Evolutionary conservation across 1,140 invertebrate genomes (phyloP).

Genomic region (Heliconius melpomene): DNA sequence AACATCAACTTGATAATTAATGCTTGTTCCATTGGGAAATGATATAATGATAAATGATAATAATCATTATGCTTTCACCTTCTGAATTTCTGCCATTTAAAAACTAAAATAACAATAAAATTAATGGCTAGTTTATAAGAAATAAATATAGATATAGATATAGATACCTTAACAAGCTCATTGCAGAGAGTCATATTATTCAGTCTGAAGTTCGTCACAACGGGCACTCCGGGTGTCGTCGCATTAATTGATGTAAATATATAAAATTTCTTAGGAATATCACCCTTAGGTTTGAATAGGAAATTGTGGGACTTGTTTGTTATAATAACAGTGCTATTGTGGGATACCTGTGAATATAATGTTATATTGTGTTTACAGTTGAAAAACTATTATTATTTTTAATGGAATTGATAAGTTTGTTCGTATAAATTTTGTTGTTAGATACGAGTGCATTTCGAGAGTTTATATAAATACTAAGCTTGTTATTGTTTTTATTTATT

Average conservation of each 20-base stretch:
- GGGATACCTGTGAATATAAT: constrained; percentile 40
- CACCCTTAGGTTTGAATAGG: constrained; percentile 44
- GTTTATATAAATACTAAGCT: neutral
- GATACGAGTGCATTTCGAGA: neutral
- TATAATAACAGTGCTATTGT: constrained; percentile 39
- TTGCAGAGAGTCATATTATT: constrained; percentile 61
- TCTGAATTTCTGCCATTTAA: neutral
- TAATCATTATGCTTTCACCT: no score
- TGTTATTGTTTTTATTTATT: neutral
- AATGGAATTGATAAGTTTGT: constrained; percentile 3
- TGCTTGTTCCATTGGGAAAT: no score
- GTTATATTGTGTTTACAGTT: neutral
- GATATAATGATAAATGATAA: no score
- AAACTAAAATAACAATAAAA: no score
- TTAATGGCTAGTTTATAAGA: no score
- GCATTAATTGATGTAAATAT: constrained; percentile 51
- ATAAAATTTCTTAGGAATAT: constrained; percentile 44
- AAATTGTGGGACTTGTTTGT: constrained; percentile 47
- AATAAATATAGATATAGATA: constrained; percentile 11
- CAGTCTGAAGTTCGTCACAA: constrained; percentile 50
- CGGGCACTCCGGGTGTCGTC: constrained; percentile 44
- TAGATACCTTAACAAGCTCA: constrained; percentile 57
- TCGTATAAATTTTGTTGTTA: neutral
- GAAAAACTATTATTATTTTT: neutral
- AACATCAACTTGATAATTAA: no score